Evolutionary conservation across 30 jellyfish, hydroid and myxozoan species (phyloP), one percentile per base, ranked within the genome.

Genomic region (Cassiopea andromeda): DNA sequence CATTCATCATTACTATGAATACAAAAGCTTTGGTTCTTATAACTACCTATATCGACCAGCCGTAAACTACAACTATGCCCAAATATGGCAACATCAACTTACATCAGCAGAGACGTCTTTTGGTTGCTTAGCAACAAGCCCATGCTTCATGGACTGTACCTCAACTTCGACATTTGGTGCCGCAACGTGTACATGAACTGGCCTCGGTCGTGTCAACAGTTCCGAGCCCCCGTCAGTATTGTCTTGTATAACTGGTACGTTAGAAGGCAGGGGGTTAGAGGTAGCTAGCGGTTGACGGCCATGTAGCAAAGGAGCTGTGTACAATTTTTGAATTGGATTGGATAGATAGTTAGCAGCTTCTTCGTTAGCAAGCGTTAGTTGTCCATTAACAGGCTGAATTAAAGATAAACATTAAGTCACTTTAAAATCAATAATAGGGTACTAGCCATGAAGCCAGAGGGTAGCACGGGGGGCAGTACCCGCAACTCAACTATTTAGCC

Each of bases 121-220:
- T 38, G 91, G 92, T 50, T 87, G 89, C 76, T 80, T 81, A 70
- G 92, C 78, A 27, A 85, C 89, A 48, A 82, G 87, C 14, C 82
- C 93, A 61, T 93, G 93, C 87, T 92, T 92, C 91, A 81, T 74
- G 71, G 98, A 87, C 83, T 87, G 94, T 38, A 92, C 98, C 48
- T 92, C 98, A 48, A 92, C 98, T 87, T 92, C 93, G 12, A 92
- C 98, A 67, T 82, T 76, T 60, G 98, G 98, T 2, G 98, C 93
- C 15, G 97, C 98, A 54, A 92, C 98, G 59, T 89, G 93, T 47
- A 92, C 93, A 81, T 87, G 98, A 38, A 92, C 98, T 50, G 89
- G 88, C 68, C 84, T 82, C 48, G 89, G 88, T 76, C 84, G 64
- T 66, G 82, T 43, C 38, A 82, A 43, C 73, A 64, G 48, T 43